These are phyloP conservation scores for Calephelis perditalis DNA, from an alignment of 2,888 invertebrate genomes.

Conservation along the genomic window DNA sequence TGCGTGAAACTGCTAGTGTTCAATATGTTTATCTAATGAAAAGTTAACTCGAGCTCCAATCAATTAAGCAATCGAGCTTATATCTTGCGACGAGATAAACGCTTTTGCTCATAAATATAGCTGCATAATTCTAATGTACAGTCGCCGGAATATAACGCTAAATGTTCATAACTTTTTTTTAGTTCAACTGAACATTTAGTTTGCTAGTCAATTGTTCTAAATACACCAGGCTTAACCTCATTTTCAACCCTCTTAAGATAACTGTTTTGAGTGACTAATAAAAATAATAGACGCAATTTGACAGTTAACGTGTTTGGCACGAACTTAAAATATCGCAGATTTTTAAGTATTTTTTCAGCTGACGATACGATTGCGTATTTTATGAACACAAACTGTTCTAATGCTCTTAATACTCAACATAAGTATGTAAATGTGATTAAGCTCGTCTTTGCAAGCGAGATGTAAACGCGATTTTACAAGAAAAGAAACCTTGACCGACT, in stretches of 20 bases:
- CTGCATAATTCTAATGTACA: slow-evolving; percentile 3
- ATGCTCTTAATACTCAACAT: slow-evolving; percentile 24
- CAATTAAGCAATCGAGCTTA: slow-evolving; percentile 3
- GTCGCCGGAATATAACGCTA: not conserved
- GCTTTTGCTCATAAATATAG: not conserved
- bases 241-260: too few species aligned
- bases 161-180: too few species aligned
- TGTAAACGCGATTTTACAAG: slow-evolving; percentile 31
- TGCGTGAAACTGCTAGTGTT: not conserved
- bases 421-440: slow-evolving; percentile 28
- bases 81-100: slow-evolving; percentile 6
- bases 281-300: too few species aligned
- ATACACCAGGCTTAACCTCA: too few species aligned
- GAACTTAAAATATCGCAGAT: not conserved
- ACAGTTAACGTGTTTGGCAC: too few species aligned
- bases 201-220: too few species aligned
- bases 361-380: slow-evolving; percentile 10
- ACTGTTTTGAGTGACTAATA: too few species aligned
- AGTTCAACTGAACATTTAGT: too few species aligned
- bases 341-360: not conserved
- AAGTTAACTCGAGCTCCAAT: not conserved
- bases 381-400: slow-evolving; percentile 5
- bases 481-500: slow-evolving; percentile 41
- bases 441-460: slow-evolving; percentile 27
- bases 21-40: slow-evolving; percentile 2